These are phyloP conservation scores for Pangasius sanitwongsei DNA, from an alignment of 2,797 vertebrate genomes.

Conservation along the genomic window DNA sequence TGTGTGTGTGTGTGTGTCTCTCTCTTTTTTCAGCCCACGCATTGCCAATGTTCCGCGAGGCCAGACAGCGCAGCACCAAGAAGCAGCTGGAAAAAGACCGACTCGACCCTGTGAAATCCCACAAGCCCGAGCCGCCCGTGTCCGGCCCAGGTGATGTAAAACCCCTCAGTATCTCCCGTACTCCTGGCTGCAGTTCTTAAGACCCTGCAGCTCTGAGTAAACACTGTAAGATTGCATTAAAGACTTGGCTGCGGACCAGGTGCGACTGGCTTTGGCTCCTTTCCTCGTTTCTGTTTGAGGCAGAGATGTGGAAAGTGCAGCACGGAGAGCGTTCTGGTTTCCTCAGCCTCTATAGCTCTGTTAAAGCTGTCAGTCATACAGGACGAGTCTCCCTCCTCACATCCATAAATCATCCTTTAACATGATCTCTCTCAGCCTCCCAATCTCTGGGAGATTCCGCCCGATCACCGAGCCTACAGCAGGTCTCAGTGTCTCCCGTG, in stretches of 20 bases:
- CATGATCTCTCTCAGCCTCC: background rate
- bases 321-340: background rate
- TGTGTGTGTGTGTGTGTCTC: conserved; percentile 2
- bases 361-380: background rate
- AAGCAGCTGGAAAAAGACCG: conserved; percentile 98
- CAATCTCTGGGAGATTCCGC: background rate
- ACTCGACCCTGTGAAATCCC: conserved; percentile 91
- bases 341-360: background rate
- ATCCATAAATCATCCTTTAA: background rate
- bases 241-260: conserved; percentile 35
- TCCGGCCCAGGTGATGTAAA: conserved; percentile 90
- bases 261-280: background rate
- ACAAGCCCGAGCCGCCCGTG: conserved; percentile 96
- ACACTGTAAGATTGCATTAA: conserved; percentile 37
- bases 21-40: conserved; percentile 82
- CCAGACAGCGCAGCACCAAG: conserved; percentile 92
- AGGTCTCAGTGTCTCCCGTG: conserved; percentile 9
- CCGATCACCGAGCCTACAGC: background rate
- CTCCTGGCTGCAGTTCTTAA: background rate
- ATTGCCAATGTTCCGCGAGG: conserved; percentile 97
- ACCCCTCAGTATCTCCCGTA: background rate
- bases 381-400: background rate
- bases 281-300: conserved; percentile 12
- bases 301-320: background rate
- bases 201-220: conserved; percentile 38